A percentile compares a stretch with the other conserved stretches of the same genome.
These are phyloP conservation scores for Macquaria ambigua DNA, from an alignment of 2,113 vertebrate species.

Conservation along the genomic window DNA sequence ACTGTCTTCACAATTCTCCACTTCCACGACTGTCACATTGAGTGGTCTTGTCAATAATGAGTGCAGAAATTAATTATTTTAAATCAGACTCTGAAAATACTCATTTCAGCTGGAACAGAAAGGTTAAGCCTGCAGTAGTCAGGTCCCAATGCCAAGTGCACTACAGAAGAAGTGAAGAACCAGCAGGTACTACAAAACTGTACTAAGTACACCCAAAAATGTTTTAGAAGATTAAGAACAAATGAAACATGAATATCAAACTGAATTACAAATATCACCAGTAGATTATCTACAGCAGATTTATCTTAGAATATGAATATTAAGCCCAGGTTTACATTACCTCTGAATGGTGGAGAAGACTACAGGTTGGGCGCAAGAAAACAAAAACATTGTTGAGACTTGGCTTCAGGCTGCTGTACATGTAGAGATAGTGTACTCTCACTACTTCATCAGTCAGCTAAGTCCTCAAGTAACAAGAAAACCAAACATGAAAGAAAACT, in stretches of 20 bases:
- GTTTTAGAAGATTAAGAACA: background rate
- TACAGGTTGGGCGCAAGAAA: too few species aligned
- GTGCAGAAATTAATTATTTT: constrained; percentile 32
- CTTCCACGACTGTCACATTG: constrained; percentile 17
- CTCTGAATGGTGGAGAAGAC: background rate
- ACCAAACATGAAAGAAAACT: background rate
- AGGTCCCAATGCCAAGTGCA: background rate
- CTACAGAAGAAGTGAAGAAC: background rate
- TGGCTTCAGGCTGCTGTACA: background rate
- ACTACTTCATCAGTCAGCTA: background rate
- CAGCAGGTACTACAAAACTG: background rate
- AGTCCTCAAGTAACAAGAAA: background rate
- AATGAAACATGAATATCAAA: background rate
- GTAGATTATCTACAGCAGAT: too few species aligned
- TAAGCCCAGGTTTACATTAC: background rate
- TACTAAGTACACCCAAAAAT: background rate
- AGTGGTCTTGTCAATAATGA: constrained; percentile 11
- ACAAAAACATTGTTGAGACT: background rate
- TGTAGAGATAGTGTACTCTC: background rate
- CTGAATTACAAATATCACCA: background rate
- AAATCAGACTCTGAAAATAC: constrained; percentile 12
- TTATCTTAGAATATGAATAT: too few species aligned
- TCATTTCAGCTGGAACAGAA: constrained; percentile 8
- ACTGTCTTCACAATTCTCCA: constrained; percentile 16
- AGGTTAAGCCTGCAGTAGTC: background rate